These are phyloP conservation scores for Prietella phreatophila DNA, from an alignment of 2,113 vertebrate species.

Conservation along the genomic window DNA sequence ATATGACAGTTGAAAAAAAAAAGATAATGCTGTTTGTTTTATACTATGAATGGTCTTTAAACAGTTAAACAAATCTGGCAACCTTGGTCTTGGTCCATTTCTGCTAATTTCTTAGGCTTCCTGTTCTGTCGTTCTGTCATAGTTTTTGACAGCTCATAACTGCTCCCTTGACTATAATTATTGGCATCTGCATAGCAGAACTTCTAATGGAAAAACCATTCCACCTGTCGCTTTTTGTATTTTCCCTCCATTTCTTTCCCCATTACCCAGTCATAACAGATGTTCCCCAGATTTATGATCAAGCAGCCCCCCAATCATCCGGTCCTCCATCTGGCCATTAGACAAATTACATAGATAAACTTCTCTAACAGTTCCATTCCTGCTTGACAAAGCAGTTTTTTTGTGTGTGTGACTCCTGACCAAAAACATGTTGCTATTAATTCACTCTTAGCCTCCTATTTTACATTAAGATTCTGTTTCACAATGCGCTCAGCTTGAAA, in stretches of 20 bases:
- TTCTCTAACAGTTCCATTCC: conserved; percentile 39
- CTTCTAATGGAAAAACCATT: conserved; percentile 13
- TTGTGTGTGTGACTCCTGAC: conserved; percentile 20
- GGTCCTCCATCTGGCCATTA: conserved; percentile 46
- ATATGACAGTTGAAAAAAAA: too few species aligned
- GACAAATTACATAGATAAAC: conserved; percentile 31
- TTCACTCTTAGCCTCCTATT: neutral
- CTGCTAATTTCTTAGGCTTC: neutral
- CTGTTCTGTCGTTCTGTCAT: conserved; percentile 13
- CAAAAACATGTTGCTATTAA: neutral
- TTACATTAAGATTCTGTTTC: conserved; percentile 20
- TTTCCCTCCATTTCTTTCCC: neutral
- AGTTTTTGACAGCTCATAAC: conserved; percentile 13
- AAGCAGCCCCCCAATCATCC: conserved; percentile 29
- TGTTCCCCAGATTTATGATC: conserved; percentile 39
- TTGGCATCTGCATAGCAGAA: conserved; percentile 6
- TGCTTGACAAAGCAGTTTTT: conserved; percentile 39
- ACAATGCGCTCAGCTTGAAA: conserved; percentile 4
- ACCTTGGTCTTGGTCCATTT: neutral
- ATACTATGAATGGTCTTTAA: neutral
- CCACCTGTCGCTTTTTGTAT: conserved; percentile 19
- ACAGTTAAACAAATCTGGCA: neutral
- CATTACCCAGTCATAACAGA: conserved; percentile 41
- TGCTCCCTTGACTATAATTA: conserved; percentile 22
- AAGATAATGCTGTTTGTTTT: neutral